Evolutionary conservation across 2,888 invertebrate genomes (phyloP).

Genomic region (Cheilosia grossa): DNA sequence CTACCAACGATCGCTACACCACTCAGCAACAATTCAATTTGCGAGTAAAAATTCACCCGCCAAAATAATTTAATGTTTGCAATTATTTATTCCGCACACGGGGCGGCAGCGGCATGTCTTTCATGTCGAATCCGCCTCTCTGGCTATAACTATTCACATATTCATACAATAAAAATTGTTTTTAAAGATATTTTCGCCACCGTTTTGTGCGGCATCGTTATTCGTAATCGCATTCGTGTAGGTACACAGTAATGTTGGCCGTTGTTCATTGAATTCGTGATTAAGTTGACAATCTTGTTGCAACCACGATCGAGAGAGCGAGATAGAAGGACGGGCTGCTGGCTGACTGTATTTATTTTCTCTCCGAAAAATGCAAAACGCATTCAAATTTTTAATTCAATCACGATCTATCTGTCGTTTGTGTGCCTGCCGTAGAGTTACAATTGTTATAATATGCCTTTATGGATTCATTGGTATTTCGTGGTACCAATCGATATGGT

Average conservation of each 20-base stretch:
- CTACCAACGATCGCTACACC: background rate
- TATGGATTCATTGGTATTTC: constrained; percentile 52
- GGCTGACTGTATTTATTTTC: background rate
- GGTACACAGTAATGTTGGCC: constrained; percentile 4
- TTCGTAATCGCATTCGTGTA: background rate
- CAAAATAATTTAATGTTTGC: constrained; percentile 50
- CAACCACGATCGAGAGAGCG: constrained; percentile 1
- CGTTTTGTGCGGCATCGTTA: constrained; percentile 35
- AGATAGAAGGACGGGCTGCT: too few relatives aligned
- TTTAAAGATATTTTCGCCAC: constrained; percentile 24
- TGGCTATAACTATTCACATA: constrained; percentile 14
- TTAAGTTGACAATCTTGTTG: constrained; percentile 46
- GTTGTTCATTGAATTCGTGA: constrained; percentile 62
- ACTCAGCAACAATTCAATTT: constrained; percentile 63
- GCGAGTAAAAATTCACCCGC: constrained; percentile 59
- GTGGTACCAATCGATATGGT: constrained; percentile 65
- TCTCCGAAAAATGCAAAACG: constrained; percentile 54
- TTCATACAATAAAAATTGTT: constrained; percentile 14
- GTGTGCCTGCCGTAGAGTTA: background rate
- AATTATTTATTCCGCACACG: constrained; percentile 70
- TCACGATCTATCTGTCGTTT: constrained; percentile 53
- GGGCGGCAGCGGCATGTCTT: constrained; percentile 65
- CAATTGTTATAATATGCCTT: background rate
- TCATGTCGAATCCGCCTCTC: constrained; percentile 58
- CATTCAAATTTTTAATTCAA: constrained; percentile 61